Evolutionary conservation across 2,888 invertebrate species (phyloP).

Genomic region (Vannuccia rotundouncinata): DNA sequence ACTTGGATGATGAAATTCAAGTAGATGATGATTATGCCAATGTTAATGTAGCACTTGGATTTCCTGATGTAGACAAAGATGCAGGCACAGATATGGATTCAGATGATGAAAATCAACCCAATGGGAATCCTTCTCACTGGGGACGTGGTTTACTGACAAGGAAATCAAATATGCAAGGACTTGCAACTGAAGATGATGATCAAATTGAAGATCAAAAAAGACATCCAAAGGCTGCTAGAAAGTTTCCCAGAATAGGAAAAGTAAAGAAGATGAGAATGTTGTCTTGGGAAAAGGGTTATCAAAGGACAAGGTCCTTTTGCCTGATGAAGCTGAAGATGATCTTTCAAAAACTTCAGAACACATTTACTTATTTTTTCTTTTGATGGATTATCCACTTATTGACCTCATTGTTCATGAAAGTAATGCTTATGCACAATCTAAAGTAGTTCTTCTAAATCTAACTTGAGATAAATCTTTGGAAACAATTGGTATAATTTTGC

Average conservation of each 20-base stretch:
- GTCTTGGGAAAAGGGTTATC: no score
- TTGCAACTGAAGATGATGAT: no score
- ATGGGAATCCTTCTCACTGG: constrained; percentile 9
- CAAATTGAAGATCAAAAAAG: no score
- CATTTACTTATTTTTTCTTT: not conserved
- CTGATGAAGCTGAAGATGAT: no score
- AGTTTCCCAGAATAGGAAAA: no score
- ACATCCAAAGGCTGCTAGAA: no score
- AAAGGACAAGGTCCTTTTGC: no score
- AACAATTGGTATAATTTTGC: not conserved
- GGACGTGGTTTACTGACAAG: no score
- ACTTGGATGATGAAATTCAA: not conserved
- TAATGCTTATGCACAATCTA: not conserved
- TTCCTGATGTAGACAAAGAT: constrained; percentile 22
- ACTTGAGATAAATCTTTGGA: not conserved
- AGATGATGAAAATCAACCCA: not conserved
- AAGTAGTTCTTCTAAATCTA: not conserved
- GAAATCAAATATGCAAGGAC: no score
- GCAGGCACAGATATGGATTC: not conserved
- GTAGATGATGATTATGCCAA: not conserved
- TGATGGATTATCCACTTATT: not conserved
- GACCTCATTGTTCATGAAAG: constrained; percentile 7
- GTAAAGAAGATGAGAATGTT: no score
- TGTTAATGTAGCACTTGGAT: not conserved
- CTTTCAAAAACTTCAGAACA: not conserved